Conservation (phyloP, 2,113 vertebrate genomes). For the Sorex araneus region DNA sequence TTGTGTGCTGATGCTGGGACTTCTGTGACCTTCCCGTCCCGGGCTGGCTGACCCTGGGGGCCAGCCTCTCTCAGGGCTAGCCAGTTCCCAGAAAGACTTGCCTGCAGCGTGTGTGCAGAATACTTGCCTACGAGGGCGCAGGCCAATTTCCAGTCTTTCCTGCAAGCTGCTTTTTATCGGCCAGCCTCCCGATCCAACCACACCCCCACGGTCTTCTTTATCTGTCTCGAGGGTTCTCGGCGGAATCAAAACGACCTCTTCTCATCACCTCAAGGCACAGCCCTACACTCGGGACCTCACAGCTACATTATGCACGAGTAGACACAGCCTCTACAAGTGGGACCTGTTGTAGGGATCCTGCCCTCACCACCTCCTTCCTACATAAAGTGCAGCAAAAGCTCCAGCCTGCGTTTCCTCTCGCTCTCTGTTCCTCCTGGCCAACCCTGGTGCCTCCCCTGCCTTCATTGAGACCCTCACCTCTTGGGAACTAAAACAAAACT, state of each 20-base stretch:
- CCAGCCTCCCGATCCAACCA: not conserved
- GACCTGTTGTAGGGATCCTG: not conserved
- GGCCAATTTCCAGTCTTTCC: not conserved
- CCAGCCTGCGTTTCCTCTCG: accelerated
- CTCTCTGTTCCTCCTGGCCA: not conserved
- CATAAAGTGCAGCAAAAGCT: not conserved
- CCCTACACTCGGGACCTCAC: no score
- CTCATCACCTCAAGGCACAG: not conserved
- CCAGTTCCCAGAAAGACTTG: not conserved
- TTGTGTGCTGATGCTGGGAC: not conserved
- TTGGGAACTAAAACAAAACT: not conserved
- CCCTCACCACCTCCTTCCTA: not conserved
- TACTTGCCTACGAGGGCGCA: not conserved
- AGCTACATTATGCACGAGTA: no score
- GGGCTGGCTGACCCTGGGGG: no score
- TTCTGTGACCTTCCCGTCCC: not conserved
- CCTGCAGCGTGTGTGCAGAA: no score
- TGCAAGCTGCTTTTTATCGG: not conserved
- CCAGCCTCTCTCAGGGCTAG: not conserved
- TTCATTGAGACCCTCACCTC: not conserved
- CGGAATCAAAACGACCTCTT: no score
- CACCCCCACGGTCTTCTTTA: not conserved
- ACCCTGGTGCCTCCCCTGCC: no score
- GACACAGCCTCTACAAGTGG: no score
- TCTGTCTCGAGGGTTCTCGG: not conserved